Conservation (phyloP, 2,888 invertebrate genomes). For the Agrochola circellaris region DNA sequence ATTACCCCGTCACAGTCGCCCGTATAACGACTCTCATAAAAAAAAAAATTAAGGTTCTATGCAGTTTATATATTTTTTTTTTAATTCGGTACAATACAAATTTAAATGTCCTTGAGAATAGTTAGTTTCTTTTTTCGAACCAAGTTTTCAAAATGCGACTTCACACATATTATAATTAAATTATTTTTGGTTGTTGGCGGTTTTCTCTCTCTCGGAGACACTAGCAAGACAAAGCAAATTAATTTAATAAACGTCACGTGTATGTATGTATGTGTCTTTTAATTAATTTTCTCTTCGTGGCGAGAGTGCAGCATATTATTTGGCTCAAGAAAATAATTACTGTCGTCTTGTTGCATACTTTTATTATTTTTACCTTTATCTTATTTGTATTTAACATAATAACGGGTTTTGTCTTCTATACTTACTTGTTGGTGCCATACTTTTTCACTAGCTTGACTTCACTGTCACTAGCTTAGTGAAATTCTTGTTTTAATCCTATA, state of each 20-base stretch:
- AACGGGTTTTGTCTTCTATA: neutral
- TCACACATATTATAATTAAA: neutral
- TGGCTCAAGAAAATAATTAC: conserved; percentile 12
- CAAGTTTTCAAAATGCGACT: too few species aligned
- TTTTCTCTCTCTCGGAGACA: neutral
- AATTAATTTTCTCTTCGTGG: conserved; percentile 16
- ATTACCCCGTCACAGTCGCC: neutral
- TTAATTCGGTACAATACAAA: neutral
- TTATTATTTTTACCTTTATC: neutral
- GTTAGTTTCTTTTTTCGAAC: neutral
- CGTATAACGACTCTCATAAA: too few species aligned
- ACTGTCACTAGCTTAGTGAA: too few species aligned
- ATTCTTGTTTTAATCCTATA: too few species aligned
- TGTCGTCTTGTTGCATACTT: neutral
- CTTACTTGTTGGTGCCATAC: neutral
- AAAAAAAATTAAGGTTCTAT: neutral
- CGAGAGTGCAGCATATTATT: conserved; percentile 14
- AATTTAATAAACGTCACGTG: conserved; percentile 7
- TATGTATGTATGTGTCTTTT: neutral
- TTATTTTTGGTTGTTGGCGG: neutral
- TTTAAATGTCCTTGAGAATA: neutral
- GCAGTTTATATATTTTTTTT: neutral
- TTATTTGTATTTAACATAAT: neutral
- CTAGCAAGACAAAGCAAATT: neutral
- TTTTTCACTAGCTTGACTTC: neutral